Evolutionary conservation across 2,888 invertebrate species (phyloP), one percentile per base, ranked within the genome.

Genomic region (Cosmia pyralina): DNA sequence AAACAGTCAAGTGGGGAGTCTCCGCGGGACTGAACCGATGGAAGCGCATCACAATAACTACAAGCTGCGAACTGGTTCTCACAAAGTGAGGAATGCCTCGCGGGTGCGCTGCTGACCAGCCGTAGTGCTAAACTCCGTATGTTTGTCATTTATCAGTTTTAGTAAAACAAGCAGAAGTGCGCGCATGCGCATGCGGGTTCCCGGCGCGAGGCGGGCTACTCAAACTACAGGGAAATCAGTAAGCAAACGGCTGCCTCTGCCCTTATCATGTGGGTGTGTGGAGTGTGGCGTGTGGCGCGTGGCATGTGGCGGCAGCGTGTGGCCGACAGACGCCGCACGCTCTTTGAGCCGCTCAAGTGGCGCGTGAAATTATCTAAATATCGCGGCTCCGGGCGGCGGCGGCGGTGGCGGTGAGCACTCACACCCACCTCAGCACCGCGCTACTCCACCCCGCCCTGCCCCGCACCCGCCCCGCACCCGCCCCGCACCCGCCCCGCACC

Each of bases 361-460:
- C 62, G 71, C 77, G 85, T 73, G 72, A 75, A 75, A 75, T 80
- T 60, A 76, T 82, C 82, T 82, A 79, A 82, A 83, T 76, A 83
- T 73, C 70, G 76, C 66, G 58, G 63, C 81, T 60, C 34, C 52
- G 50, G 76, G 48, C 55, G 59, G 55, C 28, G 53, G 55, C 28
- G 53, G 52, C 22, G 52, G 55, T n/a, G 53, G 55, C 28, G 53
- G 52, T 22, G 52, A 44, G 41, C 41, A 5, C 41, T 4, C 34
- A 28, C 19, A 15, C 44, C 0, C 53, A 0, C n/a, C 6, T n/a
- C n/a, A n/a, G n/a, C n/a, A n/a, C n/a, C n/a, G n/a, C n/a, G n/a
- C n/a, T n/a, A n/a, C n/a, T n/a, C n/a, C n/a, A n/a, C n/a, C n/a
- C n/a, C n/a, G n/a, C n/a, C n/a, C n/a, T n/a, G n/a, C n/a, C n/a